phyloP scores from a whole-genome alignment of 2,113 vertebrate genomes.

The Athene cunicularia region DNA sequence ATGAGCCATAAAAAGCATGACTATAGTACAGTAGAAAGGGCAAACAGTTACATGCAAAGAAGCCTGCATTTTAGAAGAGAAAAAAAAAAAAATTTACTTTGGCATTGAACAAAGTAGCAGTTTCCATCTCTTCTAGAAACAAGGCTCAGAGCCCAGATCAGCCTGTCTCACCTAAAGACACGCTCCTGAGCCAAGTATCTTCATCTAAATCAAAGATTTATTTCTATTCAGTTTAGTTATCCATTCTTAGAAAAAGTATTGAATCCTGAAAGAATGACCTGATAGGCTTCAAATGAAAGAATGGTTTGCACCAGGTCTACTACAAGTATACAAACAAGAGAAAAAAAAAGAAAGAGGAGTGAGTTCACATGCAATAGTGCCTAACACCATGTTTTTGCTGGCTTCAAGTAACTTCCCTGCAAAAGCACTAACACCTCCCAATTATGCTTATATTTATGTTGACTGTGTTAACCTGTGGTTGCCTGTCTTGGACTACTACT shows the following conservation, averaged over 20 bases:
- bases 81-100: neutral
- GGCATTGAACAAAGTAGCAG: neutral
- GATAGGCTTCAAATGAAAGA: neutral
- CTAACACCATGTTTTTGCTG: neutral
- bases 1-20: neutral
- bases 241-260: accelerated
- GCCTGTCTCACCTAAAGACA: accelerated
- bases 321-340: neutral
- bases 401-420: neutral
- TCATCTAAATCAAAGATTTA: neutral
- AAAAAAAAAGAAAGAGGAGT: neutral
- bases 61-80: neutral
- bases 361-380: neutral
- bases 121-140: neutral
- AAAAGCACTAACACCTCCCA: neutral
- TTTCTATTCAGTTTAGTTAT: neutral
- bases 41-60: neutral
- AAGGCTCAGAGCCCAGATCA: neutral
- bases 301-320: neutral
- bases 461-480: neutral
- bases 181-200: neutral
- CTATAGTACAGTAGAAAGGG: accelerated
- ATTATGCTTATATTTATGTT: neutral
- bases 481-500: neutral
- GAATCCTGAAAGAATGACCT: neutral